Evolutionary conservation across 2,888 invertebrate species (phyloP), one percentile per base, ranked within the genome.

Genomic region (Athripsodes cinereus): DNA sequence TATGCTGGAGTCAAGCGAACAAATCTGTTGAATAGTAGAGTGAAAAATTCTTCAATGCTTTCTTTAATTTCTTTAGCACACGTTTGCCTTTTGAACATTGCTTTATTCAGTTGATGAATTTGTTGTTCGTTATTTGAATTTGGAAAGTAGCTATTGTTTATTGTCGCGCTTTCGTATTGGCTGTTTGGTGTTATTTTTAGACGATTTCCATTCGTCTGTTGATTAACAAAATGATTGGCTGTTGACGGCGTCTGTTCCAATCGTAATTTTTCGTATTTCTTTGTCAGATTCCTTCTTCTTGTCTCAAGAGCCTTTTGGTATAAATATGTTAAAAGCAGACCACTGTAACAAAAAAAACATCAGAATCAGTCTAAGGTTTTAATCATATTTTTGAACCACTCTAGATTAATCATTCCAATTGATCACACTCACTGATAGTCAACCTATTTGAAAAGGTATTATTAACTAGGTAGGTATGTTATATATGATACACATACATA

Each of bases 1-100:
- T 93, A 93, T 0, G 88, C 88, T 1, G 92, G 90, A 1, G 91
- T 92, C 55, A 93, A 72, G 61, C 92, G 82, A 60, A 83, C 77
- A 67, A 87, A 81, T 63, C 92, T 78, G 69, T 87, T 87, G 49
- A 82, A 67, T 18, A 60, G 47, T 20, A 59, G 35, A 21, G 31
- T 44, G 16, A 52, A 20, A 31, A 64, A 62, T 50, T 62, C 60
- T 11, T 20, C 51, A 10, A 50, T 8, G 19, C 53, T 60, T 10
- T 56, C 60, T 46, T 34, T 58, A 21, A 62, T 52, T 22, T 62
- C 62, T 31, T 53, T 58, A 2, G 57, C 19, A 50, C 60, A 58
- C 1, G 60, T 57, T 48, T 57, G 50, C 21, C 62, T 44, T 13
- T 56, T 56, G 21, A 64, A 61, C 34, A 50, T 48, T 6, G 57